Evolutionary conservation across 2,797 vertebrate species (phyloP).

Genomic region (Macrochelys suwanniensis): DNA sequence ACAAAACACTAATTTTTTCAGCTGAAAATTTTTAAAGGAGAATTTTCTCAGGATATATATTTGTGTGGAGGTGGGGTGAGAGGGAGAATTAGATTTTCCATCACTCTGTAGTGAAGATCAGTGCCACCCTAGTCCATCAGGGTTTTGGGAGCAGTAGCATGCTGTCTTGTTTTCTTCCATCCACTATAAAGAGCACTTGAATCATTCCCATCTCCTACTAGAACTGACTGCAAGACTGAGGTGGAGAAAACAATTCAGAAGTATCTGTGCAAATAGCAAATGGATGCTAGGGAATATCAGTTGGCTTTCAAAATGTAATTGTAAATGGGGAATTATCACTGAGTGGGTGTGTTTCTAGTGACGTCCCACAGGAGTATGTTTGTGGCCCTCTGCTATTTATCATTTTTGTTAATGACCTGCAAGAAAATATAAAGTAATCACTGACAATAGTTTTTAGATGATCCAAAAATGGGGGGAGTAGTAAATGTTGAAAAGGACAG

Average conservation of each 20-base stretch:
- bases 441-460: not conserved
- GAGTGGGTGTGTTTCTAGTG: not conserved
- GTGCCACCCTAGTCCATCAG: not conserved
- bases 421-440: not conserved
- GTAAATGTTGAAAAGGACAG: not conserved
- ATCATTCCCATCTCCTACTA: not conserved
- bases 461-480: not conserved
- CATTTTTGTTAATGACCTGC: not conserved
- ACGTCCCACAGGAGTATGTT: not conserved
- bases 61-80: not conserved
- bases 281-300: not conserved
- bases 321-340: not conserved
- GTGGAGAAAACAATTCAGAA: not conserved
- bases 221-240: not conserved
- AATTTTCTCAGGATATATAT: not conserved
- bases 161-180: not conserved
- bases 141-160: not conserved
- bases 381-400: not conserved
- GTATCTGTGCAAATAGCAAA: not conserved
- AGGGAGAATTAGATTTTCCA: not conserved
- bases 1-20: not conserved
- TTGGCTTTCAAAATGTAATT: not conserved
- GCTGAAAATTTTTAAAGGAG: not conserved
- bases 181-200: not conserved
- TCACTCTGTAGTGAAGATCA: not conserved